Evolutionary conservation across 2,888 invertebrate species (phyloP).

Genomic region (Netelia fuscicornis): DNA sequence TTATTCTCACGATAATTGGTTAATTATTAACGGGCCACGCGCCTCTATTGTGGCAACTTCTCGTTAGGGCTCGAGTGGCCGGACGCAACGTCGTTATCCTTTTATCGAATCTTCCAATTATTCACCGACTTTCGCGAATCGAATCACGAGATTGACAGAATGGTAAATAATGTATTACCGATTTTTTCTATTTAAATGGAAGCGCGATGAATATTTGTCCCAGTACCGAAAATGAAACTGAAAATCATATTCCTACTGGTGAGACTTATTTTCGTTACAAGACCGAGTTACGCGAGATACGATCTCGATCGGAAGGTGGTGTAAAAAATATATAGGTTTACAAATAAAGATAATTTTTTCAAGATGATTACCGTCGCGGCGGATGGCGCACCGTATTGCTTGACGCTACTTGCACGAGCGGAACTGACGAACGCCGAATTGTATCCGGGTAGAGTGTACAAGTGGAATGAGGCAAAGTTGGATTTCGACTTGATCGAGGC

Average conservation of each 20-base stretch:
- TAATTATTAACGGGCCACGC: conserved; percentile 24
- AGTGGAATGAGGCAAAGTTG: conserved; percentile 68
- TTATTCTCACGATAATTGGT: conserved; percentile 1
- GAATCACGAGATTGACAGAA: neutral
- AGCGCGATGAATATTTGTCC: neutral
- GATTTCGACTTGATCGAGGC: conserved; percentile 73
- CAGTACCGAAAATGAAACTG: conserved; percentile 34
- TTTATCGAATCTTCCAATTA: conserved; percentile 38
- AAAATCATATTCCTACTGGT: conserved; percentile 48
- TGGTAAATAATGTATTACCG: conserved; percentile 24
- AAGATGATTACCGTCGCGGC: conserved; percentile 59
- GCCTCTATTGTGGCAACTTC: neutral
- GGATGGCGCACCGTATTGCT: conserved; percentile 66
- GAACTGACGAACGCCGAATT: conserved; percentile 43
- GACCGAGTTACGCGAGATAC: neutral
- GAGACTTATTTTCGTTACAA: conserved; percentile 8
- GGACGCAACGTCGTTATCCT: neutral
- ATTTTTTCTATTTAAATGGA: conserved; percentile 25
- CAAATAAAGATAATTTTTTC: conserved; percentile 22
- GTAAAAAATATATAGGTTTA: conserved; percentile 14
- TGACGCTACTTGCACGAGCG: conserved; percentile 49
- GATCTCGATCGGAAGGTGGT: neutral
- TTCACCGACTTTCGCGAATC: neutral
- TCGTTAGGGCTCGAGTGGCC: neutral
- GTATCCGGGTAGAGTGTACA: conserved; percentile 69